phyloP scores from a whole-genome alignment of 1,140 invertebrate species.

The Philaenus spumarius region DNA sequence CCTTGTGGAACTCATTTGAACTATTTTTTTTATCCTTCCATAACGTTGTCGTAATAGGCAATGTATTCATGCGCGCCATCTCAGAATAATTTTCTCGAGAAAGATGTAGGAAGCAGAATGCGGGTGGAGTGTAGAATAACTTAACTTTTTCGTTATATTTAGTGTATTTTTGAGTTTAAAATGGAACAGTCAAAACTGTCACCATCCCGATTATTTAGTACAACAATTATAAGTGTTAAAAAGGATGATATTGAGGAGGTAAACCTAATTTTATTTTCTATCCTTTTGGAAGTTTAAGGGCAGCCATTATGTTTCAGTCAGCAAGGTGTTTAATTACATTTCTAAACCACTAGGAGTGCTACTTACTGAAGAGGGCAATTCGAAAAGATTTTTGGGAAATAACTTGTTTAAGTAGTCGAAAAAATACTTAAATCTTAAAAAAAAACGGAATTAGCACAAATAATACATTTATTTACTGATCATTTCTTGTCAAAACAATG shows the following conservation, averaged over 20 bases:
- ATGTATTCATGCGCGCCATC: conserved; percentile 10
- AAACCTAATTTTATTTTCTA: conserved; percentile 41
- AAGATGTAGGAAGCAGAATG: conserved; percentile 7
- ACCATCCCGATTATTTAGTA: conserved; percentile 50
- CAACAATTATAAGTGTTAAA: conserved; percentile 60
- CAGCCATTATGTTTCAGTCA: conserved; percentile 4
- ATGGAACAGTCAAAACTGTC: conserved; percentile 30
- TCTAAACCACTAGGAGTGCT: conserved; percentile 3
- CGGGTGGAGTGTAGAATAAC: background rate
- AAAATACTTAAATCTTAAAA: background rate
- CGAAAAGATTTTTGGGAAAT: background rate
- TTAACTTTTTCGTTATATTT: background rate
- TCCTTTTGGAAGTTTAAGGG: conserved; percentile 4
- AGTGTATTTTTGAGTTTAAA: background rate
- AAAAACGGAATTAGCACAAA: background rate
- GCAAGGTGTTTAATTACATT: background rate
- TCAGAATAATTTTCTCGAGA: conserved; percentile 13
- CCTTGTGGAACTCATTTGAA: too few species aligned
- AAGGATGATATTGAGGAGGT: conserved; percentile 80
- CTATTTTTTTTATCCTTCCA: too few species aligned
- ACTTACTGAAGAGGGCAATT: background rate
- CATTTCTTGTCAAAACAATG: too few species aligned
- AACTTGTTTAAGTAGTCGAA: background rate
- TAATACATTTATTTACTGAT: too few species aligned
- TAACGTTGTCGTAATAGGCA: too few species aligned